phyloP scores from a whole-genome alignment of 35 echinoderm and acorn worm species.

The Lytechinus pictus region DNA sequence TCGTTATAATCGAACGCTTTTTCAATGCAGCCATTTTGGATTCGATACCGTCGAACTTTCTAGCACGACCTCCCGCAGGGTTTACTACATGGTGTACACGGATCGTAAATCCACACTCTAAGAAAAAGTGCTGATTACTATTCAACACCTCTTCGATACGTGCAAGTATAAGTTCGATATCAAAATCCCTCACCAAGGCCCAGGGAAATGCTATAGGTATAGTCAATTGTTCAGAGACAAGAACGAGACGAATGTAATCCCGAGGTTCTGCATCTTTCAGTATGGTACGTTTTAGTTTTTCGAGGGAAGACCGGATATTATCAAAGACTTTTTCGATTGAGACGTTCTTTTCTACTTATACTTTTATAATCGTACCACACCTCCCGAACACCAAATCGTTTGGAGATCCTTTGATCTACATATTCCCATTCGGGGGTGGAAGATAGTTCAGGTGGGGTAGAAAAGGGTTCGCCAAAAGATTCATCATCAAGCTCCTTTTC shows the following conservation, averaged over 20 bases:
- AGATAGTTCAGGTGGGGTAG: background rate
- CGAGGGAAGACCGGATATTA: background rate
- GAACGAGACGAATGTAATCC: background rate
- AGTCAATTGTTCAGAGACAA: slow-evolving; percentile 1
- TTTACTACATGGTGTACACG: slow-evolving; percentile 15
- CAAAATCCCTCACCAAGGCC: background rate
- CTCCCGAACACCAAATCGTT: slow-evolving; percentile 7
- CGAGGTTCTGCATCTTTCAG: background rate
- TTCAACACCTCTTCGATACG: slow-evolving; percentile 20
- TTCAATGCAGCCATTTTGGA: background rate
- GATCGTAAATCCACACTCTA: background rate
- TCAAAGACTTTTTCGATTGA: background rate
- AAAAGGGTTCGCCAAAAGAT: background rate
- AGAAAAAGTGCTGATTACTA: slow-evolving; percentile 11
- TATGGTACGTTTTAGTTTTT: background rate
- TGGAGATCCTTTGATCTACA: background rate
- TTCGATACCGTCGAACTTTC: background rate
- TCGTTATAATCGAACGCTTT: background rate
- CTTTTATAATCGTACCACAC: slow-evolving; percentile 23
- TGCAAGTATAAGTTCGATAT: background rate
- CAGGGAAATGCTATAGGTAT: slow-evolving; percentile 23
- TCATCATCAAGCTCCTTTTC: background rate
- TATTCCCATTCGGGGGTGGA: background rate
- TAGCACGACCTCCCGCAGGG: background rate
- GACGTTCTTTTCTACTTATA: background rate